phyloP scores from a whole-genome alignment of 2,797 vertebrate genomes.

The Argyrosomus regius region DNA sequence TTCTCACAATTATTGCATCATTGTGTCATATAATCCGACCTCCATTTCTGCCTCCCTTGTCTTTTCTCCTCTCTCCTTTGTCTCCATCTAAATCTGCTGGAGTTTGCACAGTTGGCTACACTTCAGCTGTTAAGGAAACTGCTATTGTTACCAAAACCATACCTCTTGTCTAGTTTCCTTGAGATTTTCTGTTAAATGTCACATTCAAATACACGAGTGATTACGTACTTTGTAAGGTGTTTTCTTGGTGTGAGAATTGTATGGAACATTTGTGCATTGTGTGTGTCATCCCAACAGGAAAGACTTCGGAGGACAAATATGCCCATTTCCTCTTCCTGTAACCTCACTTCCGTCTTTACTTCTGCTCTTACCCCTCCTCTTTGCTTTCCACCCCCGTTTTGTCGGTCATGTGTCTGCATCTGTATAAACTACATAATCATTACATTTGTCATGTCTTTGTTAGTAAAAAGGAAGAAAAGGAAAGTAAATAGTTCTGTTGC shows the following conservation, averaged over 20 bases:
- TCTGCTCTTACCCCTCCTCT: slow-evolving; percentile 33
- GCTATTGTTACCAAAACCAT: slow-evolving; percentile 6
- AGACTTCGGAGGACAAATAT: slow-evolving; percentile 63
- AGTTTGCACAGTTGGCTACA: slow-evolving; percentile 13
- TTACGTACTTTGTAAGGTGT: not conserved
- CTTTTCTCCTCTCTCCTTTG: slow-evolving; percentile 13
- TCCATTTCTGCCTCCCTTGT: slow-evolving; percentile 36
- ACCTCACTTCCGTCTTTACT: slow-evolving; percentile 55
- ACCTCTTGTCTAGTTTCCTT: slow-evolving; percentile 11
- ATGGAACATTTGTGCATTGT: slow-evolving; percentile 48
- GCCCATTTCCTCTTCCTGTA: slow-evolving; percentile 69
- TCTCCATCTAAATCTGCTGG: slow-evolving; percentile 7
- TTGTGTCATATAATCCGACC: slow-evolving; percentile 62
- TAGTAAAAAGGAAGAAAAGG: not conserved
- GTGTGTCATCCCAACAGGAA: slow-evolving; percentile 59
- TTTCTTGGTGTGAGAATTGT: not conserved
- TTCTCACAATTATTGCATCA: slow-evolving; percentile 73
- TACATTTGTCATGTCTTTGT: not conserved
- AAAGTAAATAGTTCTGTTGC: not conserved
- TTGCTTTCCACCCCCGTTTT: not conserved
- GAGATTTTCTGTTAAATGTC: not conserved
- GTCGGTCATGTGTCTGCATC: not conserved
- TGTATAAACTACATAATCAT: not conserved
- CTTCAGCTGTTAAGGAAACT: slow-evolving; percentile 28
- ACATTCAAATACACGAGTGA: not conserved